These are phyloP conservation scores for Lucinisca nassula DNA, from an alignment of 2,888 invertebrate species.

Conservation along the genomic window DNA sequence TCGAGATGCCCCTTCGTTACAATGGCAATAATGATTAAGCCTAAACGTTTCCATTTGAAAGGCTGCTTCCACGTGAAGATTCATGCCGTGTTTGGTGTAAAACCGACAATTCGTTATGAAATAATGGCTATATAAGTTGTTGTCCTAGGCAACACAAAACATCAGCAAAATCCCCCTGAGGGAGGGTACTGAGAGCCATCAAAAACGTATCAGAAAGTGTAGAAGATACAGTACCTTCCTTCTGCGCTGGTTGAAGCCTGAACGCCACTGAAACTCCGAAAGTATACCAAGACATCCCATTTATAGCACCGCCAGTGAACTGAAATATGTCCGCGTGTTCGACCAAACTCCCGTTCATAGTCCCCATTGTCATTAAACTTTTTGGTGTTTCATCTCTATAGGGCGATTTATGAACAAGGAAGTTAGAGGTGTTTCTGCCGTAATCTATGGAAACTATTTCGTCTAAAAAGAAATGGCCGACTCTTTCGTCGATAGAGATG, in stretches of 20 bases:
- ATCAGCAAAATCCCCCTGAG: no score
- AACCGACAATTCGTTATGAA: no score
- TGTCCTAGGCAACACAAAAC: no score
- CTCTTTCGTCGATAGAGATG: not conserved
- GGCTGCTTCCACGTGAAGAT: no score
- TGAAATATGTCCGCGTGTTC: slow-evolving; percentile 50
- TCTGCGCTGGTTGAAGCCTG: slow-evolving; percentile 57
- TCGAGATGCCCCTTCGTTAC: no score
- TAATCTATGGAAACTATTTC: slow-evolving; percentile 63
- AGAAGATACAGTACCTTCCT: slow-evolving; percentile 39
- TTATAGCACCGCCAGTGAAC: slow-evolving; percentile 54
- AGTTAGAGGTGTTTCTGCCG: slow-evolving; percentile 49
- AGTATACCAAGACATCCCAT: slow-evolving; percentile 60
- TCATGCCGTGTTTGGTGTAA: no score
- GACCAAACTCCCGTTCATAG: slow-evolving; percentile 65
- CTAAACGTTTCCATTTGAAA: no score
- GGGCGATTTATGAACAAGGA: slow-evolving; percentile 61
- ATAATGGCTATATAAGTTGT: no score
- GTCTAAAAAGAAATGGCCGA: slow-evolving; percentile 60
- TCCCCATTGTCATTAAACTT: slow-evolving; percentile 57
- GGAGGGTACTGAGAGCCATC: no score
- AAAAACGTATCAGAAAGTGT: no score
- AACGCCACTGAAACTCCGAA: slow-evolving; percentile 63
- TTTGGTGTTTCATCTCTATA: slow-evolving; percentile 59
- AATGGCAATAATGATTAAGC: no score